Percentiles rank a stretch among this genome's conserved stretches.
Conservation (phyloP, 2,797 vertebrate species). For the Falco rusticolus region DNA sequence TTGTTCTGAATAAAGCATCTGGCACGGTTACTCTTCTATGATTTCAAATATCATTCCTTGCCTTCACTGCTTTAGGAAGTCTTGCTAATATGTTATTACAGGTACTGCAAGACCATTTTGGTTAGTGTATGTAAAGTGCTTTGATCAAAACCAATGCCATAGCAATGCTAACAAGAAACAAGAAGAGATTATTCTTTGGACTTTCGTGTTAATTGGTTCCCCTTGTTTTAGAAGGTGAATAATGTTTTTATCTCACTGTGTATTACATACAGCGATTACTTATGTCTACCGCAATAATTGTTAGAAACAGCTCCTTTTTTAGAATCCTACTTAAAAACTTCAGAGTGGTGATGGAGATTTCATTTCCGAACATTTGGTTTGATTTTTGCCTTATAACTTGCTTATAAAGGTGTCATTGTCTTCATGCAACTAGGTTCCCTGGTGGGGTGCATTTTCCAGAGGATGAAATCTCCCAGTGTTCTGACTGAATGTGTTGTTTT, state of each 20-base stretch:
- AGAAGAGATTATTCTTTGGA: neutral
- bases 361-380: neutral
- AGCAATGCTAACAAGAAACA: neutral
- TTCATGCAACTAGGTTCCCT: neutral
- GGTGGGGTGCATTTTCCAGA: neutral
- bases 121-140: neutral
- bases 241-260: neutral
- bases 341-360: neutral
- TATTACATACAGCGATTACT: neutral
- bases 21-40: neutral
- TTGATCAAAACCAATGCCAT: neutral
- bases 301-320: neutral
- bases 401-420: neutral
- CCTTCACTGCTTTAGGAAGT: neutral
- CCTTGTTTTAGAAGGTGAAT: neutral
- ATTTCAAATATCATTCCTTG: neutral
- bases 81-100: neutral
- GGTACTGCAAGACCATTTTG: neutral
- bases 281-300: neutral
- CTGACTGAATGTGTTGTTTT: conserved; percentile 5
- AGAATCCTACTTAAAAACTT: neutral
- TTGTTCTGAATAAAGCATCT: neutral
- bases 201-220: neutral
- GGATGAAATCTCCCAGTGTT: neutral
- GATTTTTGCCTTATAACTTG: neutral